phyloP scores from a whole-genome alignment of 2,888 invertebrate genomes.

The Agriotes lineatus region DNA sequence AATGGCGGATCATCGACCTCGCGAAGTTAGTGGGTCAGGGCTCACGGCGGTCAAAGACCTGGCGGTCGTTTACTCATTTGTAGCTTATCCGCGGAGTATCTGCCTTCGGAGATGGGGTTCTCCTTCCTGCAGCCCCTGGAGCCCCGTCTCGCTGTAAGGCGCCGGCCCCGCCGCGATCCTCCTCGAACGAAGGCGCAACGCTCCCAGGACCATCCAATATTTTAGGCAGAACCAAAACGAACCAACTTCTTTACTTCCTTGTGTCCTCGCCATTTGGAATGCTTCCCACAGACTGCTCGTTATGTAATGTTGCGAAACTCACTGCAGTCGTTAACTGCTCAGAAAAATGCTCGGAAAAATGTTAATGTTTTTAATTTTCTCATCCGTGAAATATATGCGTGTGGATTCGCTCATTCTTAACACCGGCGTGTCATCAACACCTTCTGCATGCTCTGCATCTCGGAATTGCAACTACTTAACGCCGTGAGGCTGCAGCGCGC shows the following conservation, averaged over 20 bases:
- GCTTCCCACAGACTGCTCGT: constrained; percentile 35
- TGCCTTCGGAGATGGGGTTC: constrained; percentile 35
- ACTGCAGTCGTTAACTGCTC: constrained; percentile 27
- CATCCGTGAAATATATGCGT: constrained; percentile 38
- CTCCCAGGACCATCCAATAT: constrained; percentile 31
- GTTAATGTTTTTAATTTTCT: constrained; percentile 39
- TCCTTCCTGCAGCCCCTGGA: constrained; percentile 24
- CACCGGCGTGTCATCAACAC: constrained; percentile 22
- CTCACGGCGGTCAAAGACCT: constrained; percentile 65
- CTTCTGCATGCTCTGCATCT: constrained; percentile 22
- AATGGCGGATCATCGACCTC: constrained; percentile 67
- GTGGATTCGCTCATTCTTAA: constrained; percentile 2
- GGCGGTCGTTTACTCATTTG: constrained; percentile 64
- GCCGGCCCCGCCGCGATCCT: not conserved
- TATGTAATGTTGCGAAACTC: constrained; percentile 32
- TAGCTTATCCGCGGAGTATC: constrained; percentile 45
- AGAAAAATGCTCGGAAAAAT: constrained; percentile 37
- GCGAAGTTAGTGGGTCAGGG: constrained; percentile 67
- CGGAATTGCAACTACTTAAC: constrained; percentile 1
- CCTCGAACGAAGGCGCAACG: constrained; percentile 16
- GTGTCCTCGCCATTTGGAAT: constrained; percentile 28
- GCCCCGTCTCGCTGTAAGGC: constrained; percentile 3
- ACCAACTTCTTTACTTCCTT: constrained; percentile 27
- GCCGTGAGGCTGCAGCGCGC: not conserved
- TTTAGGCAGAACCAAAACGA: constrained; percentile 23